Base-by-base conservation (phyloP, 2,113 vertebrate species). In the Xiphorhynchus elegans region DNA sequence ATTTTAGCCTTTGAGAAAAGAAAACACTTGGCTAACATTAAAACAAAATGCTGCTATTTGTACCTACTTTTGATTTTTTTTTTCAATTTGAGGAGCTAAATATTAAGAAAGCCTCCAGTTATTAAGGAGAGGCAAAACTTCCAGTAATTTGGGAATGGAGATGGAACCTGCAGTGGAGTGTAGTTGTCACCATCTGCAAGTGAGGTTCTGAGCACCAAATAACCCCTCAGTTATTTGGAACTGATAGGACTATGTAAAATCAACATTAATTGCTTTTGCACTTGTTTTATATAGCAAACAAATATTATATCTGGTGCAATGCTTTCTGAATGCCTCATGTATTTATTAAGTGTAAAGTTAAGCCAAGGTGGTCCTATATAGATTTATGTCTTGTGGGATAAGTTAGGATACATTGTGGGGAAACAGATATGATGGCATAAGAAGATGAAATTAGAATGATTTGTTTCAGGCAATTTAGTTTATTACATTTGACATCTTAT, bases 361-460 rank as follows among this genome's bases (percentile, higher is more conserved):
- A 56, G 64, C 29, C 26, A 23, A 28, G 53, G 79, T 91, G 56
- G 72, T 84, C 60, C 53, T 16, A 2, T 68, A 14, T 64, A 69
- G 52, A 12, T 56, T 84, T 33, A 11, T 47, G 17, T 40, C 60
- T 91, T 7, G 1, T 88, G 28, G 46, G 20, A 80, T 76, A 19
- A 17, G 4, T 40, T 53, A 47, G n/a, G 69, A n/a, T 78, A 10
- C 6, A 2, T 23, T 81, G 70, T 85, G 62, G 49, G 69, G 85
- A 70, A 95, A 82, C 20, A 52, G 42, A 66, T 66, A 23, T 49
- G 56, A 83, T 72, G 56, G 69, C 75, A 47, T 50, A 19, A 68
- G 90, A 92, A 93, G 28, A 94, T 84, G 53, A 72, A 96, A 91
- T 96, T 53, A 86, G 29, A 77, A n/a, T 47, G 11, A 92, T 95